phyloP scores from a whole-genome alignment of 1,140 invertebrate genomes.

The Charaxes varanes region DNA sequence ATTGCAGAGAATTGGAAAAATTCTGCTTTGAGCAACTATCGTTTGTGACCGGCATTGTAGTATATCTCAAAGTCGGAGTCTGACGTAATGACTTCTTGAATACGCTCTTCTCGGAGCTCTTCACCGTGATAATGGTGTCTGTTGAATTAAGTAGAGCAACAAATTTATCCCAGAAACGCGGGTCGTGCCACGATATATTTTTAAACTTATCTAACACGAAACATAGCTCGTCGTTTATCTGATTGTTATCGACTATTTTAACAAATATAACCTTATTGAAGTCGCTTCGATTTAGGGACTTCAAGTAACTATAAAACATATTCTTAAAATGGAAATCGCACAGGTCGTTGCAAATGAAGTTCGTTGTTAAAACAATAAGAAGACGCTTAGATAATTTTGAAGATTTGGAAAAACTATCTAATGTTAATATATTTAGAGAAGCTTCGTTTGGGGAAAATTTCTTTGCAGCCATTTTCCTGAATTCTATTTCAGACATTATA shows the following conservation, averaged over 20 bases:
- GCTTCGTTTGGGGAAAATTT: conserved; percentile 50
- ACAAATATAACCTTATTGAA: conserved; percentile 67
- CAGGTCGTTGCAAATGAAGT: conserved; percentile 67
- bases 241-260: conserved; percentile 62
- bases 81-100: conserved; percentile 67
- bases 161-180: conserved; percentile 64
- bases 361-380: conserved; percentile 62
- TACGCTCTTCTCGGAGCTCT: conserved; percentile 58
- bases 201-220: conserved; percentile 66
- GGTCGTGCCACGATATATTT: conserved; percentile 62
- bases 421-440: conserved; percentile 59
- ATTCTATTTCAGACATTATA: conserved; percentile 86
- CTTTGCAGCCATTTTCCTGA: conserved; percentile 63
- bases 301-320: conserved; percentile 68
- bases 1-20: conserved; percentile 66
- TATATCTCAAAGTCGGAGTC: conserved; percentile 62
- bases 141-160: conserved; percentile 60
- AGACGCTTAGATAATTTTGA: conserved; percentile 67
- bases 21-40: conserved; percentile 67
- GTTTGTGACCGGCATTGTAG: conserved; percentile 66
- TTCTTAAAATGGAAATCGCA: conserved; percentile 68
- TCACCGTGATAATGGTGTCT: conserved; percentile 67
- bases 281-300: conserved; percentile 62
- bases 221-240: conserved; percentile 64
- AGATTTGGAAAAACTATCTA: conserved; percentile 69